Evolutionary conservation across 23 tunicate genomes (phyloP).

Genomic region (Botrylloides violaceus): DNA sequence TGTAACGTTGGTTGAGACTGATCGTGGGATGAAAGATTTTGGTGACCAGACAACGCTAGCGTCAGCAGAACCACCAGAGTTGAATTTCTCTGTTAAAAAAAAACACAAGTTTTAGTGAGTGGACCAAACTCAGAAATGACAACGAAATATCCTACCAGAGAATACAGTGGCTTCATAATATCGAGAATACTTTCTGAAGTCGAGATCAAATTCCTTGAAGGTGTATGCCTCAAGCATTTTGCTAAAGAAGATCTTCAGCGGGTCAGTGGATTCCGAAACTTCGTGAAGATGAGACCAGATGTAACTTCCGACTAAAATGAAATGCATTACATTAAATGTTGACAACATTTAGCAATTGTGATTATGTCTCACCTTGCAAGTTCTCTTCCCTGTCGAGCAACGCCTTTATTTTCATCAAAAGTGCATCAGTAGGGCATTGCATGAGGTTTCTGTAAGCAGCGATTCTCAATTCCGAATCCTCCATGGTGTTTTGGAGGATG

Average conservation of each 20-base stretch:
- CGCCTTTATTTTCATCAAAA: conserved; percentile 37
- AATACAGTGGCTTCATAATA: conserved; percentile 72
- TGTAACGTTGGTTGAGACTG: conserved; percentile 50
- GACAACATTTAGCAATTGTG: background rate
- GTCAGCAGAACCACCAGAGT: conserved; percentile 79
- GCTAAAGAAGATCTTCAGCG: conserved; percentile 61
- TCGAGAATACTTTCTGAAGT: conserved; percentile 84
- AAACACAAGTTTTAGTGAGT: too few relatives aligned
- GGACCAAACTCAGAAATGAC: too few relatives aligned
- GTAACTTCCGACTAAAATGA: conserved; percentile 65
- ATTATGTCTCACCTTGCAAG: conserved; percentile 16
- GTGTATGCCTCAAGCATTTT: conserved; percentile 42
- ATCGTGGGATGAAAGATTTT: conserved; percentile 81
- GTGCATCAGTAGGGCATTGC: conserved; percentile 67
- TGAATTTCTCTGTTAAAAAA: conserved; percentile 33
- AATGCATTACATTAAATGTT: background rate
- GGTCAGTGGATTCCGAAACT: conserved; percentile 61
- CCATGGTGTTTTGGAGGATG: conserved; percentile 25
- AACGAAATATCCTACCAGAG: conserved; percentile 83
- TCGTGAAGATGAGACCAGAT: conserved; percentile 67
- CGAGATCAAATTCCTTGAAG: conserved; percentile 61
- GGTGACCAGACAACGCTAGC: conserved; percentile 89
- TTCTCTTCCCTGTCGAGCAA: conserved; percentile 53
- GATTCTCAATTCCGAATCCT: conserved; percentile 75
- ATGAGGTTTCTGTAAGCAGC: conserved; percentile 57